Evolutionary conservation across 2,888 invertebrate species (phyloP).

Genomic region (Xestia sexstrigata): DNA sequence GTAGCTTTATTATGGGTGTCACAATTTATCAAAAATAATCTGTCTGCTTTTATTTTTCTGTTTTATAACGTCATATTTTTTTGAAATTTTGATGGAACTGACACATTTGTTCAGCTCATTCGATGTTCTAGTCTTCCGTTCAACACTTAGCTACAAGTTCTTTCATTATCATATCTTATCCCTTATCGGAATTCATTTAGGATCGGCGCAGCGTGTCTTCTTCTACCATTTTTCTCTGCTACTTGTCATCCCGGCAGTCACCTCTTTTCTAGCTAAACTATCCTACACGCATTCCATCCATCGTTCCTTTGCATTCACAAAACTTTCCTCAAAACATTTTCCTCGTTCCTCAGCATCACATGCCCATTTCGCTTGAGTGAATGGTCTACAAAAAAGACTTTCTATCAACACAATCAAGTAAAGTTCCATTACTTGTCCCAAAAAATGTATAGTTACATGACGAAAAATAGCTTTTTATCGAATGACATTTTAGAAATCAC

Average conservation of each 20-base stretch:
- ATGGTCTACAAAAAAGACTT: constrained; percentile 1
- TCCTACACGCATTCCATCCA: background rate
- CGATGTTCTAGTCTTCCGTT: background rate
- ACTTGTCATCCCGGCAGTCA: background rate
- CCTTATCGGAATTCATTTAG: background rate
- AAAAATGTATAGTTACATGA: constrained; percentile 22
- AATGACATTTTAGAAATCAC: constrained; percentile 43
- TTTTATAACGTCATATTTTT: background rate
- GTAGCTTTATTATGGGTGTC: constrained; percentile 15
- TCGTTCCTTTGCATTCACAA: background rate
- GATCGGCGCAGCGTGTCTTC: too few relatives aligned
- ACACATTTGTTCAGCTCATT: background rate
- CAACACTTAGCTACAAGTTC: background rate
- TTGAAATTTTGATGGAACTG: background rate
- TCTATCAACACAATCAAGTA: constrained; percentile 23
- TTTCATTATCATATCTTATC: too few relatives aligned
- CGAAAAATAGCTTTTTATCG: constrained; percentile 33
- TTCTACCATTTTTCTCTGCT: background rate
- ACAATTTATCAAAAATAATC: constrained; percentile 15
- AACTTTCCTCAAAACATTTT: background rate
- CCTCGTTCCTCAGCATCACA: background rate
- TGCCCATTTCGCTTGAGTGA: background rate
- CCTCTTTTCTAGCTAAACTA: background rate
- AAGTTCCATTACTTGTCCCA: background rate
- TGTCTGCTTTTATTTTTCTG: background rate